These are phyloP conservation scores for Macroglossus sobrinus DNA, from an alignment of 2,113 vertebrate species.

Conservation along the genomic window DNA sequence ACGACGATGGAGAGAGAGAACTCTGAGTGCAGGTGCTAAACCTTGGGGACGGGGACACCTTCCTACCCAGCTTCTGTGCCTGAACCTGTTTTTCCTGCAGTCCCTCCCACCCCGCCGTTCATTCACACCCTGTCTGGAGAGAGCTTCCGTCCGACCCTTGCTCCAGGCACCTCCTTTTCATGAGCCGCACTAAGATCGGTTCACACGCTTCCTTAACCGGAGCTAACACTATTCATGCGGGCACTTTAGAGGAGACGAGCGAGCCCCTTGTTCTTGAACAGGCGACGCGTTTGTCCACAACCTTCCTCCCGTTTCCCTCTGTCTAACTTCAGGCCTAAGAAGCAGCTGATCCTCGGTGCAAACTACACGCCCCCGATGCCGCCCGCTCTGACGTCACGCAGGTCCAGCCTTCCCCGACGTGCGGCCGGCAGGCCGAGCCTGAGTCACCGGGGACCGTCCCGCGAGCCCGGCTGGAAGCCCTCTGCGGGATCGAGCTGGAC, in stretches of 20 bases:
- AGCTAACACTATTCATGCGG: neutral
- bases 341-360: neutral
- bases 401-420: constrained; percentile 44
- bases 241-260: neutral
- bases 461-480: constrained; percentile 46
- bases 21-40: neutral
- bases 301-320: neutral
- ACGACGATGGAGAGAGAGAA: neutral
- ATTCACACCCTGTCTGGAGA: neutral
- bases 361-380: neutral
- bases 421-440: neutral
- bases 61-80: neutral
- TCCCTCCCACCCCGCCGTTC: neutral
- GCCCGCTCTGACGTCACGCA: constrained; percentile 2
- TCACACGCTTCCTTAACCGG: neutral
- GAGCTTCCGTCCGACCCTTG: neutral
- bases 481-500: constrained; percentile 37
- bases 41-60: neutral
- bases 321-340: constrained; percentile 4
- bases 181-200: neutral
- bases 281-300: neutral
- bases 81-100: neutral
- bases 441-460: neutral
- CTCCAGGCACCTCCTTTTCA: neutral
- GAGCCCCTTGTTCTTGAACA: neutral